These are phyloP conservation scores for Clepsis dumicolana DNA, from an alignment of 2,888 invertebrate species.

Conservation along the genomic window DNA sequence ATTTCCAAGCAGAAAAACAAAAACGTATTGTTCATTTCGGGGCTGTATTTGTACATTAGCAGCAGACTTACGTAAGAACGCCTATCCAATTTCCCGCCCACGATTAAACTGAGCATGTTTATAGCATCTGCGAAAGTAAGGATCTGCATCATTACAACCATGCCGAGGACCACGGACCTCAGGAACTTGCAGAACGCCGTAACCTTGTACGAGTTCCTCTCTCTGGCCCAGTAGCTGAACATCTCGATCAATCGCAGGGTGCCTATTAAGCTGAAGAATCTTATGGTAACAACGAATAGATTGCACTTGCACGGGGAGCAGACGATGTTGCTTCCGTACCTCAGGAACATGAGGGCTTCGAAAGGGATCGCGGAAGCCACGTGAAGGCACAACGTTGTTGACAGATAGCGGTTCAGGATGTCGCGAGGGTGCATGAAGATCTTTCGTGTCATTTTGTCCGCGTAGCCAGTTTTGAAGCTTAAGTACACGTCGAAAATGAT, in stretches of 20 bases:
- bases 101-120: constrained; percentile 39
- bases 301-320: constrained; percentile 52
- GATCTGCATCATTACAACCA: constrained; percentile 51
- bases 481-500: constrained; percentile 52
- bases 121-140: constrained; percentile 48
- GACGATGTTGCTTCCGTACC: constrained; percentile 49
- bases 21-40: neutral
- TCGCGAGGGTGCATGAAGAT: constrained; percentile 49
- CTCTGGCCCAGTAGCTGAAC: constrained; percentile 48
- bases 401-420: constrained; percentile 51
- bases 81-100: constrained; percentile 36
- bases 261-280: constrained; percentile 47
- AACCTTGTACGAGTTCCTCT: constrained; percentile 37
- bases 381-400: constrained; percentile 55
- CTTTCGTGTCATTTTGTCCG: constrained; percentile 45
- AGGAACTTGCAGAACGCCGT: constrained; percentile 49
- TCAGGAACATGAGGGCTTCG: constrained; percentile 51
- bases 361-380: constrained; percentile 53
- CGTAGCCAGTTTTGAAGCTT: constrained; percentile 52
- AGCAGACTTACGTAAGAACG: constrained; percentile 35
- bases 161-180: constrained; percentile 50
- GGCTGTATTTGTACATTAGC: constrained; percentile 36
- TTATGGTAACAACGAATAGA: constrained; percentile 48
- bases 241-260: constrained; percentile 51
- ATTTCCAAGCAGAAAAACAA: constrained; percentile 47